Evolutionary conservation across 2,113 vertebrate species (phyloP).

Genomic region (Ivindomyrus marchei): DNA sequence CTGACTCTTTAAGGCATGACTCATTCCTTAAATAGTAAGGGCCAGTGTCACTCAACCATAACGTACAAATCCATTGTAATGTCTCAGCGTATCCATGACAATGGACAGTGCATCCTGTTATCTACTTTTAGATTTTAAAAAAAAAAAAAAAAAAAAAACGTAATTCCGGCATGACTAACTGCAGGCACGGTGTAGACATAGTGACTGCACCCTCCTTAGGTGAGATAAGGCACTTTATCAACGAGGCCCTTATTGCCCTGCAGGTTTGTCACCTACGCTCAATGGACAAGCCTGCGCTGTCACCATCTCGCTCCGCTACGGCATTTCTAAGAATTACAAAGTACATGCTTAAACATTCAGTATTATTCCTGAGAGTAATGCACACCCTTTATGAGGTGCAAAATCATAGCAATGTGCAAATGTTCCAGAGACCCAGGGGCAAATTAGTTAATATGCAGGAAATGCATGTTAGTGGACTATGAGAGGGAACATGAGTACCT

Average conservation of each 20-base stretch:
- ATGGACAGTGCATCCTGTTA: constrained; percentile 10
- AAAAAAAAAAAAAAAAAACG: not conserved
- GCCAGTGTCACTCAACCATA: not conserved
- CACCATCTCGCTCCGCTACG: not conserved
- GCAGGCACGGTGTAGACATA: not conserved
- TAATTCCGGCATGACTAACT: not conserved
- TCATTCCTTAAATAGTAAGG: not conserved
- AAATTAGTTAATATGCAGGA: not conserved
- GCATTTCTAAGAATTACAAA: not conserved
- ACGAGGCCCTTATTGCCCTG: not conserved
- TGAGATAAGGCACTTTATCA: not conserved
- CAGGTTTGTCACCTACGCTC: not conserved
- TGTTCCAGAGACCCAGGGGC: not conserved
- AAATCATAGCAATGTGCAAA: not conserved
- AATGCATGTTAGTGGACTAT: not conserved
- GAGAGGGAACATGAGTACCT: not conserved
- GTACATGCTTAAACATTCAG: not conserved
- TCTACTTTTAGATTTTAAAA: not conserved
- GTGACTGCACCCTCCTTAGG: not conserved
- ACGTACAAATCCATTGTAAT: not conserved
- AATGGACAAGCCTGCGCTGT: not conserved
- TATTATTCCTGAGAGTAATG: not conserved
- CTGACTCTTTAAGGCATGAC: not conserved
- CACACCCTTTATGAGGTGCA: not conserved
- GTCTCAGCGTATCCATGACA: constrained; percentile 14